Percentiles rank a stretch among this genome's conserved stretches.
These are phyloP conservation scores for Ellobius talpinus DNA, from an alignment of 2,113 vertebrate species.

Conservation along the genomic window DNA sequence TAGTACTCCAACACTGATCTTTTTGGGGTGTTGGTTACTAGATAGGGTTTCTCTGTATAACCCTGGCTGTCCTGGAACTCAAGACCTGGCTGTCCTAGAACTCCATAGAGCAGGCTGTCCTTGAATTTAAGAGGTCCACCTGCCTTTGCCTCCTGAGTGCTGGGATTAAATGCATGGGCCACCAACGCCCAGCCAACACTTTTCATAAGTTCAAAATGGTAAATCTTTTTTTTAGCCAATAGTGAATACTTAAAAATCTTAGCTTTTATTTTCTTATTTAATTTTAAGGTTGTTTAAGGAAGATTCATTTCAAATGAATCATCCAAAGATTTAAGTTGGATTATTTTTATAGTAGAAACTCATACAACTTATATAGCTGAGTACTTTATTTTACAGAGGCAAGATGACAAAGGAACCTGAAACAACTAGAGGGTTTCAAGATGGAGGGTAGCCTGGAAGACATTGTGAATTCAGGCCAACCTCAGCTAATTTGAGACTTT, in stretches of 20 bases:
- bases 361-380: conserved; percentile 28
- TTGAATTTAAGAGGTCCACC: not conserved
- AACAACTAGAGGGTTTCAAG: not conserved
- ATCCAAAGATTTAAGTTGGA: conserved; percentile 42
- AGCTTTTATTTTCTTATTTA: conserved; percentile 40
- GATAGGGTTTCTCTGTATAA: conserved; percentile 49
- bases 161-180: not conserved
- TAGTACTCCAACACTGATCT: not conserved
- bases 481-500: not conserved
- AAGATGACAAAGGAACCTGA: conserved; percentile 42
- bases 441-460: not conserved
- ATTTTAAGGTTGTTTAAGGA: conserved; percentile 54
- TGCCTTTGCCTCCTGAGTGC: not conserved
- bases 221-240: conserved; percentile 27
- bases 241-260: conserved; percentile 55
- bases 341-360: conserved; percentile 52
- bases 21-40: not conserved
- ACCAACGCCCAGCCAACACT: not conserved
- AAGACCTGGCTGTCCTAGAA: too few relatives aligned
- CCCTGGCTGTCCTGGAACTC: not conserved
- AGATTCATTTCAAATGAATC: conserved; percentile 49
- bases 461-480: not conserved
- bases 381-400: conserved; percentile 55
- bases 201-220: not conserved
- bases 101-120: not conserved